These are phyloP conservation scores for human DNA, from an alignment of 2,113 vertebrate genomes.

Conservation along the genomic window DNA sequence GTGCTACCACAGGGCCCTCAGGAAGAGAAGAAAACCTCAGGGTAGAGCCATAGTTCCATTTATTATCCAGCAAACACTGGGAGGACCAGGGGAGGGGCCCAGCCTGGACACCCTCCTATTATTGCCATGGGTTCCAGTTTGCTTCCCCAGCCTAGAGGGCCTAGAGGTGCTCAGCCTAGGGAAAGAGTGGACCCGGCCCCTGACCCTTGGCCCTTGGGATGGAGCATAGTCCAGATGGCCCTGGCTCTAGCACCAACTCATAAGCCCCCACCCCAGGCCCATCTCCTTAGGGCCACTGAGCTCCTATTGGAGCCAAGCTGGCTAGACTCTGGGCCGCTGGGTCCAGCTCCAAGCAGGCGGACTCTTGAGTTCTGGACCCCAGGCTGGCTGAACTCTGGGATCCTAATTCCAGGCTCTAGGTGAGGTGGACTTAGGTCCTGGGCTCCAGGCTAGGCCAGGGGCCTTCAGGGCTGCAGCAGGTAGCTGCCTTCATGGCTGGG, in stretches of 20 bases:
- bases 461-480: conserved; percentile 85
- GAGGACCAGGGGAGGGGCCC: conserved; percentile 68
- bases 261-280: conserved; percentile 51
- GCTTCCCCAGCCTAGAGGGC: conserved; percentile 58
- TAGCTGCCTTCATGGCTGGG: conserved; percentile 86
- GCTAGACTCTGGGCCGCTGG: conserved; percentile 43
- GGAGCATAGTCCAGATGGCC: conserved; percentile 63
- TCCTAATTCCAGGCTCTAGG: conserved; percentile 52
- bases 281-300: conserved; percentile 12
- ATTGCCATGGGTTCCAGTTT: conserved; percentile 75
- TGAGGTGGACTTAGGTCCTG: conserved; percentile 51
- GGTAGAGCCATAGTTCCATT: conserved; percentile 73
- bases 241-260: conserved; percentile 75
- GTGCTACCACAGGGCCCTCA: not conserved
- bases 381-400: conserved; percentile 39
- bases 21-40: conserved; percentile 60
- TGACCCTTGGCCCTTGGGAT: conserved; percentile 42
- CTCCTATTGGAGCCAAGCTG: conserved; percentile 15
- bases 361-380: conserved; percentile 48
- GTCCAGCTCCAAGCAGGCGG: conserved; percentile 47
- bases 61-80: conserved; percentile 74
- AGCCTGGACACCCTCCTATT: conserved; percentile 71
- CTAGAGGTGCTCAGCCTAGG: not conserved
- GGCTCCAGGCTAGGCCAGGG: conserved; percentile 39
- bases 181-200: conserved; percentile 35